Base-by-base conservation (phyloP, 2,888 invertebrate species). In the Protula sp. region DNA sequence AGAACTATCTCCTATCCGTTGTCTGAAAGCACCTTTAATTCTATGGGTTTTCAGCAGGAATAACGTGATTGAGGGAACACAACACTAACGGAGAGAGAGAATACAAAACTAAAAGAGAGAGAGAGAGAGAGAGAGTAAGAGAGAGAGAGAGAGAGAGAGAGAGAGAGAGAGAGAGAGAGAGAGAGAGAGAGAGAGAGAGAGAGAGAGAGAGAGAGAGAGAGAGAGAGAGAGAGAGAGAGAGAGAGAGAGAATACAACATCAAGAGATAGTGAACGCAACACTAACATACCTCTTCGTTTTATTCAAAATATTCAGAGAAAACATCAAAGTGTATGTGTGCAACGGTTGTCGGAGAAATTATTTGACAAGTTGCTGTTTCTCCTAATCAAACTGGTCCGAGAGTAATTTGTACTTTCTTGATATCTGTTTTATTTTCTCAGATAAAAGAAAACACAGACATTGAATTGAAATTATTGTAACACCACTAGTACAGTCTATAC, bases 41-140 rank as follows among this genome's bases (percentile, higher is more conserved):
- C n/a, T n/a, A n/a, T 30, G 54, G 3, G n/a, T 3, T n/a, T 30
- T 29, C n/a, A 30, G 30, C 22, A 54, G 54, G 26, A 30, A 2
- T n/a, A 54, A 3, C 29, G 27, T 5, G 30, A 54, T 22, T 22
- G n/a, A 14, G 27, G 26, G 54, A 30, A 30, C 5, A 30, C 2
- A 50, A 51, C n/a, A 19, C 26, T 26, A 50, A 51, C 26, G 3
- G 51, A 51, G 47, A 51, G 28, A 26, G 94, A 94, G 83, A 94
- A 94, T 82, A 92, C 94, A 0, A 22, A 94, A 92, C 94, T 94
- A n/a, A n/a, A n/a, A n/a, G n/a, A n/a, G n/a, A n/a, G n/a, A n/a
- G n/a, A n/a, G n/a, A n/a, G n/a, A n/a, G 84, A 3, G 82, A 82
- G 55, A 56, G 51, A 47, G 28, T 51, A n/a, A 55, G 38, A 55